Conservation (phyloP, 2,888 invertebrate genomes). For the Cheiracanthium punctorium region DNA sequence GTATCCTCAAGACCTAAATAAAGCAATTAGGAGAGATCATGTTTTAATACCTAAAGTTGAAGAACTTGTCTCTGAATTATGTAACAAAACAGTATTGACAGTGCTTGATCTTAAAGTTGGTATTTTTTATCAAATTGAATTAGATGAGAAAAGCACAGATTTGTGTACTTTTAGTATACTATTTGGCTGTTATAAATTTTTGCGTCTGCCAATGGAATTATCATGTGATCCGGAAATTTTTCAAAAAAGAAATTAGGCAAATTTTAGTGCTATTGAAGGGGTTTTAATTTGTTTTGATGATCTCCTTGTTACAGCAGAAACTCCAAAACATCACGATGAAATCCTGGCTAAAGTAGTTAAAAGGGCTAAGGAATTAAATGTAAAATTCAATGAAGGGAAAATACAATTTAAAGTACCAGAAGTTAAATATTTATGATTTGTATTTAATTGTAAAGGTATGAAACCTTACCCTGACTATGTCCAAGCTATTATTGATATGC, state of each 20-base stretch:
- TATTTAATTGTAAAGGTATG: background rate
- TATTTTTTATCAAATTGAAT: background rate
- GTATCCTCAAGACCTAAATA: slow-evolving; percentile 11
- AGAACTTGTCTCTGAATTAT: background rate
- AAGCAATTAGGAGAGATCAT: background rate
- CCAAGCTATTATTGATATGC: slow-evolving; percentile 10
- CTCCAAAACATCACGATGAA: background rate
- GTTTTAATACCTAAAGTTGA: background rate
- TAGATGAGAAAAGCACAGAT: background rate
- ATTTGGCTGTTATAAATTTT: slow-evolving; percentile 16
- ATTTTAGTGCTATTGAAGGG: slow-evolving; percentile 8
- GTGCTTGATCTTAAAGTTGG: background rate
- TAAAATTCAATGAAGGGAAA: background rate
- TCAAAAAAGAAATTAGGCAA: slow-evolving; percentile 16
- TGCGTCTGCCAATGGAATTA: background rate
- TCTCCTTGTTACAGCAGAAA: background rate
- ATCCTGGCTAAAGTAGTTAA: background rate
- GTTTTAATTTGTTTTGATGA: background rate
- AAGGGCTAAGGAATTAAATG: slow-evolving; percentile 6
- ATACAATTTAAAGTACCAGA: background rate
- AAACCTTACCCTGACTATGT: slow-evolving; percentile 14
- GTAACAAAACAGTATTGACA: background rate
- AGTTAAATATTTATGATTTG: background rate
- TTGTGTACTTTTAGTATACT: background rate
- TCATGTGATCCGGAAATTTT: slow-evolving; percentile 32